Evolutionary conservation across 35 echinoderm and acorn worm genomes (phyloP).

Genomic region (Ophiothrix spiculata): DNA sequence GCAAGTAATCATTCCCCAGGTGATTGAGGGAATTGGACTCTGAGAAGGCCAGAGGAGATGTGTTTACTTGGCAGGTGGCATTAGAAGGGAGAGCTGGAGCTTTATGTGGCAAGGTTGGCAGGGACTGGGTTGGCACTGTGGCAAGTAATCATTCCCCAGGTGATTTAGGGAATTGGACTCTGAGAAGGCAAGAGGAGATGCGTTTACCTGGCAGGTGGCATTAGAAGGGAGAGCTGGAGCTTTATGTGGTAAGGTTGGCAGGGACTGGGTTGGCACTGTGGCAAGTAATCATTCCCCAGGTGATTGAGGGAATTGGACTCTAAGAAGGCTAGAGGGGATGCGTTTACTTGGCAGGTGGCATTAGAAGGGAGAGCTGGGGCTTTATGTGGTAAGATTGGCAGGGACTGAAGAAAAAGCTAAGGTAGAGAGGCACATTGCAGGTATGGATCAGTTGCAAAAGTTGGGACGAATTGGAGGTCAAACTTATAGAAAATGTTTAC

Average conservation of each 20-base stretch:
- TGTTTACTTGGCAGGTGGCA: slow-evolving; percentile 96
- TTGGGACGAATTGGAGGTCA: too few species aligned
- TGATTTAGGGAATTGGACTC: slow-evolving; percentile 92
- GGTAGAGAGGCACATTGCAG: too few species aligned
- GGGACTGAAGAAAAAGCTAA: too few species aligned
- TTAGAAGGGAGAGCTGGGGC: slow-evolving; percentile 89
- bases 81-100: slow-evolving; percentile 89
- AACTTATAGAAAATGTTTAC: too few species aligned
- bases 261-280: too few species aligned
- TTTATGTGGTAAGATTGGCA: too few species aligned
- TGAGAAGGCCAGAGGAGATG: slow-evolving; percentile 98
- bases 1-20: slow-evolving; percentile 94
- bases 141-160: slow-evolving; percentile 94
- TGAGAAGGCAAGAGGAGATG: slow-evolving; percentile 98
- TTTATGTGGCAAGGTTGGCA: too few species aligned
- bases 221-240: slow-evolving; percentile 89
- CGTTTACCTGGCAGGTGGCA: slow-evolving; percentile 97
- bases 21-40: slow-evolving; percentile 92
- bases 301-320: slow-evolving; percentile 92
- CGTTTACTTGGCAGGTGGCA: slow-evolving; percentile 97
- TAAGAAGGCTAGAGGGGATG: slow-evolving; percentile 98
- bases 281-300: slow-evolving; percentile 94
- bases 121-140: too few species aligned
- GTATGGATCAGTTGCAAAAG: too few species aligned
- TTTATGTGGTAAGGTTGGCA: too few species aligned